Percentiles rank a stretch among this genome's conserved stretches.
phyloP scores from a whole-genome alignment of 2,113 vertebrate species.

The Trematomus loennbergii region DNA sequence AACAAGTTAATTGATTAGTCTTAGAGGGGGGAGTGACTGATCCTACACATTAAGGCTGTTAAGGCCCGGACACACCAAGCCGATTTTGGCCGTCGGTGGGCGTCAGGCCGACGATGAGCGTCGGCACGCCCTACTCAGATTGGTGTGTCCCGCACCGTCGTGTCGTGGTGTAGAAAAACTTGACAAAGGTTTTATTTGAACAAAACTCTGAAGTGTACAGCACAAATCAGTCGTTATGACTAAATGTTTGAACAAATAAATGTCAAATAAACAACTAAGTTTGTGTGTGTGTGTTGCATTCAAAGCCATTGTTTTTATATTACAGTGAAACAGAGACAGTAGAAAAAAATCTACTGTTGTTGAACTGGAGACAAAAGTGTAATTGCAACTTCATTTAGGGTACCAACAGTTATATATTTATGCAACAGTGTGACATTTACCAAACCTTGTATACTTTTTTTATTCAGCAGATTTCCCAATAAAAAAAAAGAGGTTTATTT shows the following conservation, averaged over 20 bases:
- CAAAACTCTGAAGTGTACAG: not conserved
- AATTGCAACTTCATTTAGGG: no score
- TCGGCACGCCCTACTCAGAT: no score
- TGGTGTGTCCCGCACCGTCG: no score
- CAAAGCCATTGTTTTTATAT: not conserved
- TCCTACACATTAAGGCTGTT: not conserved
- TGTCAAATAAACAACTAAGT: not conserved
- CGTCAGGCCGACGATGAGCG: no score
- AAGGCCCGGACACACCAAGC: no score
- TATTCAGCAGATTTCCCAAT: no score
- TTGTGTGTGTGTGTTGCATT: not conserved
- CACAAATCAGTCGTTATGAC: not conserved
- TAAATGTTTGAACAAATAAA: slow-evolving; percentile 43
- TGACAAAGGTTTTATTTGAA: slow-evolving; percentile 23
- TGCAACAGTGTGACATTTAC: no score
- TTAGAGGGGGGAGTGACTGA: not conserved
- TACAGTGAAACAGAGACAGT: not conserved
- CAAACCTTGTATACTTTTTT: no score
- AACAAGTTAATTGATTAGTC: not conserved
- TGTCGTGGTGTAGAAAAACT: no score
- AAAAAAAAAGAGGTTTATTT: not conserved
- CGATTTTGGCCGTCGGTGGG: no score
- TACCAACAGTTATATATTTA: no score
- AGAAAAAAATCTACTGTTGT: not conserved
- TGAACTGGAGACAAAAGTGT: not conserved